Conservation (phyloP, 2,113 vertebrate genomes). For the Anthoscopus minutus region DNA sequence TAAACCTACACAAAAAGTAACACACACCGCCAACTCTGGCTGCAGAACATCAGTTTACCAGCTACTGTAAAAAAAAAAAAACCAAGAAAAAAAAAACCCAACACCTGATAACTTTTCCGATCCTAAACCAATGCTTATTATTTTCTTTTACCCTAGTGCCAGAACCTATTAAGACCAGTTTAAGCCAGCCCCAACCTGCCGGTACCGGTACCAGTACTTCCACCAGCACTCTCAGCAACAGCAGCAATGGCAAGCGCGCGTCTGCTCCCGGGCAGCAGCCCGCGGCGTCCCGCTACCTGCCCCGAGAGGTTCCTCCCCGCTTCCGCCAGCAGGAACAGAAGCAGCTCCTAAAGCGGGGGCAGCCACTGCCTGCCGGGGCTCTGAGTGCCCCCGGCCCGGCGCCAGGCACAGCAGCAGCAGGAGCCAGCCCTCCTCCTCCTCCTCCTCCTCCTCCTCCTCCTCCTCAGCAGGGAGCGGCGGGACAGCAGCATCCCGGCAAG, state of each 20-base stretch:
- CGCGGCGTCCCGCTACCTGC: slow-evolving; percentile 87
- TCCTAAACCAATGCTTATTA: neutral
- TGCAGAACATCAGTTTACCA: neutral
- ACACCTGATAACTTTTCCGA: neutral
- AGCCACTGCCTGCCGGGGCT: slow-evolving; percentile 85
- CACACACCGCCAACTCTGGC: neutral
- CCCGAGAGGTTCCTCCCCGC: slow-evolving; percentile 94
- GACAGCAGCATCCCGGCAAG: slow-evolving; percentile 76
- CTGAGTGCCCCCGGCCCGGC: slow-evolving; percentile 71
- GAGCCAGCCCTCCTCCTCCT: slow-evolving; percentile 68
- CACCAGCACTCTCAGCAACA: slow-evolving; percentile 81
- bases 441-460: slow-evolving; percentile 36
- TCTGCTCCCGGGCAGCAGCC: slow-evolving; percentile 79
- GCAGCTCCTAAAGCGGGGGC: slow-evolving; percentile 95
- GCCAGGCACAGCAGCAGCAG: slow-evolving; percentile 70
- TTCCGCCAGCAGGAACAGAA: slow-evolving; percentile 98
- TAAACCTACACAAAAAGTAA: neutral
- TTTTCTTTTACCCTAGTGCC: slow-evolving; percentile 75
- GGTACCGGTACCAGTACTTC: slow-evolving; percentile 82
- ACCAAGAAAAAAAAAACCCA: neutral
- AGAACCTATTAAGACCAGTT: slow-evolving; percentile 91
- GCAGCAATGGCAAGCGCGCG: slow-evolving; percentile 91
- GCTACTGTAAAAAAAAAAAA: too few species aligned
- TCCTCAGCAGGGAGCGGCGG: slow-evolving; percentile 62
- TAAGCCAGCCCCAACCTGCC: slow-evolving; percentile 87